Evolutionary conservation across 2,888 invertebrate genomes (phyloP), one percentile per base, ranked within the genome.

Genomic region (Steromphala cineraria): DNA sequence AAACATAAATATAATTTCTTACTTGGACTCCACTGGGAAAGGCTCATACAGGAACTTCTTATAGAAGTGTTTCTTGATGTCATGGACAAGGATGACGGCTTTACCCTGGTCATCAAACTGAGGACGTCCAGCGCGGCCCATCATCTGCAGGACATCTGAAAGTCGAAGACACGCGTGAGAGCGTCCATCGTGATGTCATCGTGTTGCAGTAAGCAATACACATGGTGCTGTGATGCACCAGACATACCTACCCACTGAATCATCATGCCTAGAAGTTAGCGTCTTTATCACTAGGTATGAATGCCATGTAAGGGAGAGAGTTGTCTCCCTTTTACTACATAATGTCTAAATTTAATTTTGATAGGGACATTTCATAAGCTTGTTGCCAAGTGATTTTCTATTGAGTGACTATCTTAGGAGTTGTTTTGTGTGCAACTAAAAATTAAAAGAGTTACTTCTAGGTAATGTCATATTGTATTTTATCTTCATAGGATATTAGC

Each of bases 41-140:
- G 99, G 99, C 93, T 99, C 99, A 94, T 99, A 99, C 0, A 99
- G 94, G 94, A 99, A 99, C 93, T 98, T 98, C 93, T 98, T 98
- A 94, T 99, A 99, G 94, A 99, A 99, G 93, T 97, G 97, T 94
- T 99, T 99, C 94, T 99, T 99, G 74, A 97, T 95, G 90, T 99
- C 99, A 91, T 99, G 99, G 0, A 99, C 95, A 55, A 95, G 93
- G 75, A 95, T 94, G 53, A 95, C 94, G 17, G 95, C 95, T 7
- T 94, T 94, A 2, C 95, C 99, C 88, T 97, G 96, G 89, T 97
- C 96, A 94, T 99, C 99, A 92, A 96, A 99, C 94, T 99, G 97
- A 0, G 99, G 99, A 79, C 99, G 95, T 0, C 99, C 99, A 81
- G 99, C 99, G 80, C 99, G 95, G 1, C 99, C 99, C 96, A 99